phyloP scores from a whole-genome alignment of 2,888 invertebrate species.

The Chrysotoxum bicinctum region DNA sequence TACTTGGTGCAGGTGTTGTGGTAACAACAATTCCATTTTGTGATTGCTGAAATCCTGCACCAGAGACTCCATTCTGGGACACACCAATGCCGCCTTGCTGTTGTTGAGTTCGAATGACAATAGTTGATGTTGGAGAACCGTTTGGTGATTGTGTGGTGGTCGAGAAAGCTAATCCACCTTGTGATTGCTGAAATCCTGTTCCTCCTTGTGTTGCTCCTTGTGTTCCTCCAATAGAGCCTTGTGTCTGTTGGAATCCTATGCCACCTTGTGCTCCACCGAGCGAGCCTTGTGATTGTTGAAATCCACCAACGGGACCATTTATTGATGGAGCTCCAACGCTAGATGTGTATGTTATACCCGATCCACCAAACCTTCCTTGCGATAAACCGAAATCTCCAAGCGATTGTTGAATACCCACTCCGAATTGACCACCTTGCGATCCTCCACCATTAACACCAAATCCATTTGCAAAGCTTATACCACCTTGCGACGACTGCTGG shows the following conservation, averaged over 20 bases:
- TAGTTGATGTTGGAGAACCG: not conserved
- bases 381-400: not conserved
- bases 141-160: not conserved
- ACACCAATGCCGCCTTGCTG: not conserved
- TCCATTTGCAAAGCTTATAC: not conserved
- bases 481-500: constrained; percentile 24
- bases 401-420: not conserved
- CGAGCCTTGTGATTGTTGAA: constrained; percentile 43
- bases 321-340: constrained; percentile 9
- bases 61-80: too few relatives aligned
- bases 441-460: constrained; percentile 4
- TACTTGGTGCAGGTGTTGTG: constrained; percentile 15
- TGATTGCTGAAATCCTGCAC: constrained; percentile 9
- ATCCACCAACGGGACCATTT: not conserved
- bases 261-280: not conserved
- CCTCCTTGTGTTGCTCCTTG: not conserved
- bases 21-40: constrained; percentile 21
- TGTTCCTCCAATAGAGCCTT: not conserved
- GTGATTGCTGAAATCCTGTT: constrained; percentile 36
- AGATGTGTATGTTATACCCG: not conserved
- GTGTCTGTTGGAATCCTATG: constrained; percentile 4
- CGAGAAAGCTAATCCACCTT: not conserved
- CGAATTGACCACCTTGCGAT: not conserved
- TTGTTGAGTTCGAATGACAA: constrained; percentile 35
- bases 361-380: constrained; percentile 9